Evolutionary conservation across 2,797 vertebrate genomes (phyloP), one percentile per base, ranked within the genome.

Genomic region (Okamejei kenojei): DNA sequence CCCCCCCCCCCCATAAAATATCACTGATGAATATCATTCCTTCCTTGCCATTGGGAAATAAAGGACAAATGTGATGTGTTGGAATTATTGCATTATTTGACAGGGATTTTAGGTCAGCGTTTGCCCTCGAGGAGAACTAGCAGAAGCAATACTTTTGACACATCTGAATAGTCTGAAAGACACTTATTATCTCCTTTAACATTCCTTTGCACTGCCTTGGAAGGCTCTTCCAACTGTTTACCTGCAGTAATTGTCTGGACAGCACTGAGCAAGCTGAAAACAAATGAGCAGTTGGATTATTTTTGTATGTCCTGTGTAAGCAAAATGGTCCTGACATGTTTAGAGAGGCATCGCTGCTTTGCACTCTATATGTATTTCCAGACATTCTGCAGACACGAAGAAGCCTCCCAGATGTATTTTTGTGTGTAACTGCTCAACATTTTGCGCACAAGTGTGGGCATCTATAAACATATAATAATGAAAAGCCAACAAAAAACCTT

Each of bases 181-280:
- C 84, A 65, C 82, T 63, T 86, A 86, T 65, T 29, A 88, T 63
- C 61, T 65, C 61, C 84, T 88, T 65, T 88, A 65, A 88, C 84
- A 88, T 88, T 88, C 63, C 61, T 88, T 88, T 21, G 29, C n/a
- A 35, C 84, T 6, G 15, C 19, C 17, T 88, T 88, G 84, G 15
- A 65, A 88, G n/a, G 17, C 61, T 88, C 61, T 19, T 88, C 61
- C 45, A 45, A 65, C 84, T 65, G 63, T 21, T 68, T 88, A 35
- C 84, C 61, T 68, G n/a, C 15, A 35, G 61, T 35, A 35, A 68
- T 88, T 68, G n/a, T 68, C 61, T 88, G 84, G 61, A 35, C 29
- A 68, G 61, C n/a, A 35, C 32, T 21, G 63, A 19, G 21, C 61
- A 35, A 8, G 15, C 26, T 63, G 63, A 68, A n/a, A 65, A 88